phyloP scores from a whole-genome alignment of 2,113 vertebrate genomes.

The Eudyptes chrysolophus region DNA sequence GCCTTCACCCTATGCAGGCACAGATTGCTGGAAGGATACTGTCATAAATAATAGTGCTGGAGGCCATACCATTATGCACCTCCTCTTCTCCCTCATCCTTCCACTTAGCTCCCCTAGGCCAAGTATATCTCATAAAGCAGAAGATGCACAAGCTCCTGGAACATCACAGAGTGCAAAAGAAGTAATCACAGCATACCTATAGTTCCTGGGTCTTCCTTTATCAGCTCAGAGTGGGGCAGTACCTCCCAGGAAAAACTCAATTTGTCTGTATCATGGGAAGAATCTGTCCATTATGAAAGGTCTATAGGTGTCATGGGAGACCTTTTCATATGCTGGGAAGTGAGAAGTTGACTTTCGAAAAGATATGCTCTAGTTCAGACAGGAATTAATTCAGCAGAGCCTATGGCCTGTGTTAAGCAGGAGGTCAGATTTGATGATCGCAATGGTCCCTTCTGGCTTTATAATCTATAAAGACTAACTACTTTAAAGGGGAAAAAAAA shows the following conservation, averaged over 20 bases:
- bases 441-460: conserved; percentile 38
- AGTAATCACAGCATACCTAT: conserved; percentile 42
- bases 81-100: conserved; percentile 62
- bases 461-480: conserved; percentile 53
- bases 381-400: conserved; percentile 50
- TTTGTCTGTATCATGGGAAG: conserved; percentile 33
- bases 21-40: conserved; percentile 67
- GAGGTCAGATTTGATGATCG: conserved; percentile 54
- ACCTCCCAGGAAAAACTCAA: conserved; percentile 61
- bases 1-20: conserved; percentile 62
- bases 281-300: conserved; percentile 52
- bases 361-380: conserved; percentile 57
- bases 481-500: background rate
- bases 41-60: conserved; percentile 70
- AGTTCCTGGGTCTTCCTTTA: conserved; percentile 41
- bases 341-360: conserved; percentile 68
- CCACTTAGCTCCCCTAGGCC: conserved; percentile 57
- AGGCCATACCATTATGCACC: conserved; percentile 48
- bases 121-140: conserved; percentile 65
- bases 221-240: conserved; percentile 44
- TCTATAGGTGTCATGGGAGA: conserved; percentile 49
- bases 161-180: conserved; percentile 61
- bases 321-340: conserved; percentile 62
- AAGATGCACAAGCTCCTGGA: conserved; percentile 61
- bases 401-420: conserved; percentile 57